Percentiles rank a stretch among this genome's conserved stretches.
Conservation (phyloP, 2,797 vertebrate species). For the Pygocentrus nattereri region DNA sequence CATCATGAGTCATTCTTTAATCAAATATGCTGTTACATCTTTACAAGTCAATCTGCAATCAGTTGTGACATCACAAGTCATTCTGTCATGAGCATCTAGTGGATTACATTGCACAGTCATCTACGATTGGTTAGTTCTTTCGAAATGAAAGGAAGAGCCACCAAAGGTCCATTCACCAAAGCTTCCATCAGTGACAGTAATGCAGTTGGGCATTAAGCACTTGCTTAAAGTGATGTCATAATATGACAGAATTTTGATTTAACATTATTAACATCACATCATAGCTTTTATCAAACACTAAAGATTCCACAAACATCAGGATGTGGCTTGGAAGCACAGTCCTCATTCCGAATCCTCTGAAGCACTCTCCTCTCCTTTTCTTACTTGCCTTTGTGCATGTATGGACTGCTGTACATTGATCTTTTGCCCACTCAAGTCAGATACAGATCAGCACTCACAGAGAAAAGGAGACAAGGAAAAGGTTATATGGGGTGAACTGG, state of each 20-base stretch:
- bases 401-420: slow-evolving; percentile 30
- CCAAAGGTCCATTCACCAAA: slow-evolving; percentile 28
- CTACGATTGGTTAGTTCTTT: slow-evolving; percentile 30
- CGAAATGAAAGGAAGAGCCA: slow-evolving; percentile 37
- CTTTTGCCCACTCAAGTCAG: slow-evolving; percentile 25
- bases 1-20: background rate
- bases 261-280: slow-evolving; percentile 22
- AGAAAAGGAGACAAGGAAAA: slow-evolving; percentile 36
- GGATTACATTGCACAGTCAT: slow-evolving; percentile 48
- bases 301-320: background rate
- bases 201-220: slow-evolving; percentile 34
- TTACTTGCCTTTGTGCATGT: slow-evolving; percentile 8
- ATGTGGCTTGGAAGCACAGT: background rate
- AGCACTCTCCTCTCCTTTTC: slow-evolving; percentile 18
- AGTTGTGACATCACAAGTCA: slow-evolving; percentile 16
- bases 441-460: slow-evolving; percentile 44
- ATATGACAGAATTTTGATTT: background rate
- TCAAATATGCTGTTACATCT: too few species aligned
- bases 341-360: background rate
- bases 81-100: slow-evolving; percentile 28
- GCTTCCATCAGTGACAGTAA: slow-evolving; percentile 19
- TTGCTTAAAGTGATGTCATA: slow-evolving; percentile 13
- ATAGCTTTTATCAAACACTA: slow-evolving; percentile 20
- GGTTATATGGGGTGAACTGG: slow-evolving; percentile 31
- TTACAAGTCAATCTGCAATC: background rate